Percentiles rank a stretch among this genome's conserved stretches.
phyloP scores from a whole-genome alignment of 2,888 invertebrate genomes.

The Prenolepis imparis region DNA sequence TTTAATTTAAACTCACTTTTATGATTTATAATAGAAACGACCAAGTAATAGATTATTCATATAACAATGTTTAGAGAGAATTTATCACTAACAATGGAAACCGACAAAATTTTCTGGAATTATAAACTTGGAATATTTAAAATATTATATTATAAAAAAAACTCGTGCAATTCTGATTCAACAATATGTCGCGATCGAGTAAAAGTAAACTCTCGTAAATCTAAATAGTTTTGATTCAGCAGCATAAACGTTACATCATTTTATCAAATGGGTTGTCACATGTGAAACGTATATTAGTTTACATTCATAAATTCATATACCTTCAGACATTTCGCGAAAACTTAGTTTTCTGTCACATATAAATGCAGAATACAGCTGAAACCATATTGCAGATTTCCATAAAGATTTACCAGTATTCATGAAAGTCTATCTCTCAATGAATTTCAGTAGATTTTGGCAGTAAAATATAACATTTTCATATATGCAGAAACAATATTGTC shows the following conservation, averaged over 20 bases:
- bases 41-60: background rate
- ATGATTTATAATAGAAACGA: background rate
- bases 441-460: slow-evolving; percentile 39
- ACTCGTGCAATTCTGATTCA: background rate
- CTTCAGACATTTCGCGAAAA: slow-evolving; percentile 11
- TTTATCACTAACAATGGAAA: background rate
- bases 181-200: background rate
- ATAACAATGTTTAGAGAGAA: background rate
- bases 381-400: slow-evolving; percentile 22
- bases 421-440: slow-evolving; percentile 43
- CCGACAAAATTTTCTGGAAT: background rate
- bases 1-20: no score
- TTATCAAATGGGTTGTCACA: slow-evolving; percentile 38
- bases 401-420: slow-evolving; percentile 31
- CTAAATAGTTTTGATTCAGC: slow-evolving; percentile 2
- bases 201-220: slow-evolving; percentile 21
- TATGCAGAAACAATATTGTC: background rate
- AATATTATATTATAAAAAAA: slow-evolving; percentile 7
- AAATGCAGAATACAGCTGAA: slow-evolving; percentile 32
- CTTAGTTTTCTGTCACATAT: background rate
- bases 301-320: slow-evolving; percentile 48
- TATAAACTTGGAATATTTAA: background rate
- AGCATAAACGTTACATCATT: slow-evolving; percentile 5
- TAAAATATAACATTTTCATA: background rate
- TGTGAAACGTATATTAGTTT: slow-evolving; percentile 23